These are phyloP conservation scores for Nymphalis urticae DNA, from an alignment of 2,888 invertebrate genomes.

Conservation along the genomic window DNA sequence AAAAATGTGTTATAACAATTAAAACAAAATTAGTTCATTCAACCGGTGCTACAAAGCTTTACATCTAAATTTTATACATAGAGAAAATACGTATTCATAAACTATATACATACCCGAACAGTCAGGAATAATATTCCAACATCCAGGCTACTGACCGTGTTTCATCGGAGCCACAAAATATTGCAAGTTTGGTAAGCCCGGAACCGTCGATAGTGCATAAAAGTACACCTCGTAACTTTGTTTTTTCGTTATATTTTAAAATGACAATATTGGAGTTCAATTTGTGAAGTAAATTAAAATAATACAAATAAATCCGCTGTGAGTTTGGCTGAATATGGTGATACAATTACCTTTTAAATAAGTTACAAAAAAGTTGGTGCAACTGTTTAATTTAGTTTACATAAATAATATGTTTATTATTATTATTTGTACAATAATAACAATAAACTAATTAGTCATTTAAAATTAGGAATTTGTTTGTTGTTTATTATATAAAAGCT, in stretches of 20 bases:
- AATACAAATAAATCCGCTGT: neutral
- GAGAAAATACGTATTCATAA: neutral
- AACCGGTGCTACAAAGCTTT: too few relatives aligned
- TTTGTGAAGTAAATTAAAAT: neutral
- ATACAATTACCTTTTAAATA: neutral
- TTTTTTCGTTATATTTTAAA: neutral
- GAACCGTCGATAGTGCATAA: slow-evolving; percentile 9
- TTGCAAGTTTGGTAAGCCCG: slow-evolving; percentile 3
- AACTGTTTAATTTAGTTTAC: too few relatives aligned
- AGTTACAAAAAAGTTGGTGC: too few relatives aligned
- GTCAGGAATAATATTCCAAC: slow-evolving; percentile 1
- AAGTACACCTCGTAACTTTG: neutral
- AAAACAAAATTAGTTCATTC: too few relatives aligned
- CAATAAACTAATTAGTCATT: too few relatives aligned
- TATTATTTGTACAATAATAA: too few relatives aligned
- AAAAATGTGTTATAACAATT: too few relatives aligned
- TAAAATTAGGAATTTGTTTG: too few relatives aligned
- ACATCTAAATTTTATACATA: neutral
- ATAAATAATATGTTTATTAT: too few relatives aligned
- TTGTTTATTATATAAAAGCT: too few relatives aligned
- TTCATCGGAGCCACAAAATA: slow-evolving; percentile 4
- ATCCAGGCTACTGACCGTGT: slow-evolving; percentile 1
- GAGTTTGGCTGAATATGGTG: neutral
- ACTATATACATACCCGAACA: neutral
- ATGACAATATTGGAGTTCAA: neutral